Evolutionary conservation across 2,888 invertebrate species (phyloP).

Genomic region (Creontiades dilutus): DNA sequence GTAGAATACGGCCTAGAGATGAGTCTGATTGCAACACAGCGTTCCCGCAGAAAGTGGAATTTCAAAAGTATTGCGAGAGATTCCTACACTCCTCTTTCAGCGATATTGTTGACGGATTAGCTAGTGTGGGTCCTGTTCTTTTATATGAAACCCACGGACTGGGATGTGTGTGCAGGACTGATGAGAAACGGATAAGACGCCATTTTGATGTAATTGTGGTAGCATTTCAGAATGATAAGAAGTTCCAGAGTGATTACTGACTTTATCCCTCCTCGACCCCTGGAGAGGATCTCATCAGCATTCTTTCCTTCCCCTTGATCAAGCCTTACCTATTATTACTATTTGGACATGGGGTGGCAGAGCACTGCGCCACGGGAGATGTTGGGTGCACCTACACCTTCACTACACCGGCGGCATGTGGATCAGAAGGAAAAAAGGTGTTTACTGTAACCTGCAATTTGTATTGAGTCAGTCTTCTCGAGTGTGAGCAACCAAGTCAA

Average conservation of each 20-base stretch:
- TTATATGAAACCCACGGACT: no score
- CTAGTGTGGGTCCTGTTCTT: no score
- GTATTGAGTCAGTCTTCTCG: conserved; percentile 56
- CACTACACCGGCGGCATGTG: conserved; percentile 49
- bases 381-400: conserved; percentile 30
- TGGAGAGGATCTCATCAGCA: background rate
- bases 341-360: conserved; percentile 43
- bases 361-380: background rate
- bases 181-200: no score
- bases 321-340: conserved; percentile 34
- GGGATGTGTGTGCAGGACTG: no score
- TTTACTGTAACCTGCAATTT: conserved; percentile 68
- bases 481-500: conserved; percentile 52
- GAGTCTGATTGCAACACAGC: no score
- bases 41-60: no score
- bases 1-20: no score
- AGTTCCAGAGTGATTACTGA: background rate
- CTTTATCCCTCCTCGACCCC: conserved; percentile 1
- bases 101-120: no score
- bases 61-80: no score
- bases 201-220: no score
- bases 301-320: conserved; percentile 8
- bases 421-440: conserved; percentile 68
- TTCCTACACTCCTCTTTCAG: no score
- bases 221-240: background rate